Conservation (phyloP, 2,797 vertebrate genomes). For the Takifugu ocellatus region DNA sequence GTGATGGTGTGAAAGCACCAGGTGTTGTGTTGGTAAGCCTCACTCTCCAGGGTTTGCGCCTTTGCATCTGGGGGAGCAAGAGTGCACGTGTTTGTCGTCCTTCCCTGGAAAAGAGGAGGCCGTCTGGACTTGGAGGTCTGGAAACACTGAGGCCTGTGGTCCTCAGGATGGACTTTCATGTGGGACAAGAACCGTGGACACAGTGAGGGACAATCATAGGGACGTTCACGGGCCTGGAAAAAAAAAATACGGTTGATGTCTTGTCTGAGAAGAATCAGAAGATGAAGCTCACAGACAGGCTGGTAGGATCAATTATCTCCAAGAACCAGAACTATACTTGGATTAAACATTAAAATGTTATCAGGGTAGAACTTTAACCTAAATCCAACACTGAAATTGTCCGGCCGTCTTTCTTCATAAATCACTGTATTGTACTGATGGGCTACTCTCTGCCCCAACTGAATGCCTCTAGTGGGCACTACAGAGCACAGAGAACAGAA, state of each 20-base stretch:
- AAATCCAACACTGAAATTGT: background rate
- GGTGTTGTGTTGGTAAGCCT: conserved; percentile 42
- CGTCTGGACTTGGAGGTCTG: conserved; percentile 33
- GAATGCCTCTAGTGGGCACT: no score
- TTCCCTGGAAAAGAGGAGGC: conserved; percentile 32
- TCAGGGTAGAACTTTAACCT: no score
- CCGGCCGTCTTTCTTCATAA: background rate
- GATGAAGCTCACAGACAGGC: no score
- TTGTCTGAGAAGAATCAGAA: no score
- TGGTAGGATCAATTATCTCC: no score
- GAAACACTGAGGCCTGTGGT: conserved; percentile 33
- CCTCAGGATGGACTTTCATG: conserved; percentile 65
- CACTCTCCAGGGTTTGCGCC: conserved; percentile 43
- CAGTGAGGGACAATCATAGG: conserved; percentile 9
- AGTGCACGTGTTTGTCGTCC: conserved; percentile 1
- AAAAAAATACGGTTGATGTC: background rate
- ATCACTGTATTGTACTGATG: background rate
- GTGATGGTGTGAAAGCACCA: conserved; percentile 38
- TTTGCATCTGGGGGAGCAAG: conserved; percentile 20
- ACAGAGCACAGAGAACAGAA: no score
- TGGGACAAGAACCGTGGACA: conserved; percentile 71
- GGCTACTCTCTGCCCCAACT: background rate
- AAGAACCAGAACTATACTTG: no score
- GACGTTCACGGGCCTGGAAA: conserved; percentile 35
- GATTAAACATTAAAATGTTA: no score